A percentile compares a stretch with the other conserved stretches of the same genome.
phyloP scores from a whole-genome alignment of 2,888 invertebrate genomes.

The Phyllotreta striolata region DNA sequence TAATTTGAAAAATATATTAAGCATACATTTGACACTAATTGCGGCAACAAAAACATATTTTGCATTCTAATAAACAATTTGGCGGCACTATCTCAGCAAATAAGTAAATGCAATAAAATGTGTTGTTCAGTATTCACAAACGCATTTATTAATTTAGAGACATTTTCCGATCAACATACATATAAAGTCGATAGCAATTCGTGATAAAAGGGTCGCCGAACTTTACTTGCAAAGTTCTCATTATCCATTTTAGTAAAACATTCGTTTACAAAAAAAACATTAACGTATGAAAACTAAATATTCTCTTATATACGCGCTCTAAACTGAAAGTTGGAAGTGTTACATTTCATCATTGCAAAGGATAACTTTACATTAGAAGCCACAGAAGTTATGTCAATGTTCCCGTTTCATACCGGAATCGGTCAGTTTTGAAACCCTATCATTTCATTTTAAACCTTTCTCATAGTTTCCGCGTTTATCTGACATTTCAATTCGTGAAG shows the following conservation, averaged over 20 bases:
- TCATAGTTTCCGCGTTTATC: conserved; percentile 38
- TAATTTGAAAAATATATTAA: too few species aligned
- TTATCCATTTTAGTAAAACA: conserved; percentile 14
- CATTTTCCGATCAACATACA: conserved; percentile 10
- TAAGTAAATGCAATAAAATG: neutral
- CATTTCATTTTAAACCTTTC: conserved; percentile 13
- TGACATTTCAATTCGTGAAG: conserved; percentile 14
- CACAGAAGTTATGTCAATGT: conserved; percentile 40
- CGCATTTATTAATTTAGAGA: conserved; percentile 6
- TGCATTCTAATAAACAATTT: too few species aligned
- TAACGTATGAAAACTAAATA: too few species aligned
- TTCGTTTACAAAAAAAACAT: neutral
- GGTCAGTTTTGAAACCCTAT: conserved; percentile 26
- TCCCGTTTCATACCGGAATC: conserved; percentile 31
- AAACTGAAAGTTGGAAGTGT: conserved; percentile 31
- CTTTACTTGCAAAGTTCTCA: conserved; percentile 16
- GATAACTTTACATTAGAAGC: conserved; percentile 40
- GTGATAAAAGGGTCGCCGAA: conserved; percentile 24
- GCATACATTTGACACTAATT: too few species aligned
- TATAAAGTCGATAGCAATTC: conserved; percentile 5
- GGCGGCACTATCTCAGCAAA: too few species aligned
- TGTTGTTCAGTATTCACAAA: neutral
- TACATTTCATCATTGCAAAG: conserved; percentile 33
- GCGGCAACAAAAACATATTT: too few species aligned
- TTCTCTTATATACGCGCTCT: too few species aligned